Conservation (phyloP, 1,140 invertebrate species). For the Thalassaphorura encarpata region DNA sequence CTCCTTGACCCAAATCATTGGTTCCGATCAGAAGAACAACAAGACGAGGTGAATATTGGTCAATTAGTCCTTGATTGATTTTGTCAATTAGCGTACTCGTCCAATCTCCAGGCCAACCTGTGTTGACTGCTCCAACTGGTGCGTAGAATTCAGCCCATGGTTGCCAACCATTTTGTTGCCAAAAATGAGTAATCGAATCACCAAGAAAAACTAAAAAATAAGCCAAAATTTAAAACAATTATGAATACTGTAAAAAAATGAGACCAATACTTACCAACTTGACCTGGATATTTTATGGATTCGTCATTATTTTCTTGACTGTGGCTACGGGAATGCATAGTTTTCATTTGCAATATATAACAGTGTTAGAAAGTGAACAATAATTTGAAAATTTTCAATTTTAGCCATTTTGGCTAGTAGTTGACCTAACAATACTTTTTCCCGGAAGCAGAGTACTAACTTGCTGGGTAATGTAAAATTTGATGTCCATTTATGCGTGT, state of each 20-base stretch:
- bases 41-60: background rate
- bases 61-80: background rate
- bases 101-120: background rate
- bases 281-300: too few relatives aligned
- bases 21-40: background rate
- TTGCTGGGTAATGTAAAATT: too few relatives aligned
- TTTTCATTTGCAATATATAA: too few relatives aligned
- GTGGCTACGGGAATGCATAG: too few relatives aligned
- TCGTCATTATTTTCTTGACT: too few relatives aligned
- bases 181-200: constrained; percentile 10
- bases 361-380: too few relatives aligned
- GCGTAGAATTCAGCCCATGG: background rate
- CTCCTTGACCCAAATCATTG: background rate
- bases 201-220: constrained; percentile 12
- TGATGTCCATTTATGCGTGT: too few relatives aligned
- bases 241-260: background rate
- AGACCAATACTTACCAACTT: background rate
- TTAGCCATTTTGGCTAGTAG: too few relatives aligned
- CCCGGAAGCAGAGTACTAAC: too few relatives aligned
- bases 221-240: too few relatives aligned
- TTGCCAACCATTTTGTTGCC: background rate
- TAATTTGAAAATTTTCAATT: too few relatives aligned
- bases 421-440: too few relatives aligned
- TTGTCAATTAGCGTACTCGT: background rate
- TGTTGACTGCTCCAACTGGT: constrained; percentile 1